phyloP scores from a whole-genome alignment of 2,113 vertebrate species.

The Pachypanchax playfairii region DNA sequence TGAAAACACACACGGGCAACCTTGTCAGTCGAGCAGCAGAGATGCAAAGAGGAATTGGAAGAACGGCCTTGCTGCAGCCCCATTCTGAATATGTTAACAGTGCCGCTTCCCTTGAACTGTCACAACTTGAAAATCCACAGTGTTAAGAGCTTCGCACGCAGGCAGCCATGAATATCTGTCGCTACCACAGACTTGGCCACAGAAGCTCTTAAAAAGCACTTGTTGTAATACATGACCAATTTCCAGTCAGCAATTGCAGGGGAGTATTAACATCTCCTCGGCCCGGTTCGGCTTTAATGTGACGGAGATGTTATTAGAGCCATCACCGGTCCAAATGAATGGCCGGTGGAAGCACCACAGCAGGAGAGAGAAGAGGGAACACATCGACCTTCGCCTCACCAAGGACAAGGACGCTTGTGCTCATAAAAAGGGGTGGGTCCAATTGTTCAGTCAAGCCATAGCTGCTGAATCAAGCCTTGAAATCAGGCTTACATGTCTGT shows the following conservation, averaged over 20 bases:
- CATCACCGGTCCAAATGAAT: constrained; percentile 68
- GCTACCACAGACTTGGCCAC: constrained; percentile 53
- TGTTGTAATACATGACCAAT: constrained; percentile 76
- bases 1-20: constrained; percentile 58
- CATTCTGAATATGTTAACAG: constrained; percentile 76
- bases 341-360: constrained; percentile 61
- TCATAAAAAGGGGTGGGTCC: constrained; percentile 71
- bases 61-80: constrained; percentile 73
- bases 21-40: constrained; percentile 62
- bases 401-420: constrained; percentile 77
- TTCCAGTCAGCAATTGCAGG: constrained; percentile 53
- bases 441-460: constrained; percentile 59
- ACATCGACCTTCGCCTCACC: constrained; percentile 68
- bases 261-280: constrained; percentile 69
- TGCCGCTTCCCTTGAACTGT: constrained; percentile 77
- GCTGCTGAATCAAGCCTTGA: constrained; percentile 52
- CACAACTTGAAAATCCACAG: constrained; percentile 70
- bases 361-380: constrained; percentile 43
- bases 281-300: constrained; percentile 67
- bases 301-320: constrained; percentile 76
- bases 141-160: constrained; percentile 64
- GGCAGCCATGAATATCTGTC: constrained; percentile 61
- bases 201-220: constrained; percentile 70
- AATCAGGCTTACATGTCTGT: constrained; percentile 40
- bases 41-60: constrained; percentile 70